Conservation (phyloP, 2,888 invertebrate genomes). For the Caenorhabditis sulstoni region DNA sequence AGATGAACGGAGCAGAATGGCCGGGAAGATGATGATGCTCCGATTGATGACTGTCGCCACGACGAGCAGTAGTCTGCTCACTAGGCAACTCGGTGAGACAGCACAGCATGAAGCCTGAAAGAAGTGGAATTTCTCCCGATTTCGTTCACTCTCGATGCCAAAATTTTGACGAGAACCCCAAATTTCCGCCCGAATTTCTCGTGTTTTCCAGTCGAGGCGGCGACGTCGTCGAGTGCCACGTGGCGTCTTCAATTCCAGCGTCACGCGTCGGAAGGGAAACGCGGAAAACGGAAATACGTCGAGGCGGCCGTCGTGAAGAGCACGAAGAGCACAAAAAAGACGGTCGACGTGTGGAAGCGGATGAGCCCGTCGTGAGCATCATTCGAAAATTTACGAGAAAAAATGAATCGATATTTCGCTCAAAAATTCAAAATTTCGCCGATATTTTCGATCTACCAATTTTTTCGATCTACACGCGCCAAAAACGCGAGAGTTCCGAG, state of each 20-base stretch:
- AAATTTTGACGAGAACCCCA: no score
- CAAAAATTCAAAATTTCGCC: no score
- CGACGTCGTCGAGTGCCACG: conserved; percentile 4
- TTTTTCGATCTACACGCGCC: no score
- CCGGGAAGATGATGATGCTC: conserved; percentile 22
- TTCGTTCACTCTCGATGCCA: background rate
- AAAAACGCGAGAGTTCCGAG: no score
- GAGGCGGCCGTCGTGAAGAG: conserved; percentile 72
- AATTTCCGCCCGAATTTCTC: no score
- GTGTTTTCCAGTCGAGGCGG: conserved; percentile 16
- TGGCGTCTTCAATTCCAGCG: no score
- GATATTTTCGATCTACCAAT: no score
- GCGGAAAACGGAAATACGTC: conserved; percentile 65
- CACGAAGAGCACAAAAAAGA: conserved; percentile 67
- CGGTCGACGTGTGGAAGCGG: conserved; percentile 70
- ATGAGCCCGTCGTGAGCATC: conserved; percentile 67
- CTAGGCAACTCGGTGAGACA: conserved; percentile 2
- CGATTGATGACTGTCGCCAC: background rate
- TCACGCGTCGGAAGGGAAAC: conserved; percentile 59
- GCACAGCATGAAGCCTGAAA: no score
- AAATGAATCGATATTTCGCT: no score
- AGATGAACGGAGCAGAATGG: conserved; percentile 27
- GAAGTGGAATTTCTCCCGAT: no score
- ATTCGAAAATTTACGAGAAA: no score
- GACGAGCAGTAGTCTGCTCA: background rate